phyloP scores from a whole-genome alignment of 1,140 invertebrate species.

The Sycobia sp. region DNA sequence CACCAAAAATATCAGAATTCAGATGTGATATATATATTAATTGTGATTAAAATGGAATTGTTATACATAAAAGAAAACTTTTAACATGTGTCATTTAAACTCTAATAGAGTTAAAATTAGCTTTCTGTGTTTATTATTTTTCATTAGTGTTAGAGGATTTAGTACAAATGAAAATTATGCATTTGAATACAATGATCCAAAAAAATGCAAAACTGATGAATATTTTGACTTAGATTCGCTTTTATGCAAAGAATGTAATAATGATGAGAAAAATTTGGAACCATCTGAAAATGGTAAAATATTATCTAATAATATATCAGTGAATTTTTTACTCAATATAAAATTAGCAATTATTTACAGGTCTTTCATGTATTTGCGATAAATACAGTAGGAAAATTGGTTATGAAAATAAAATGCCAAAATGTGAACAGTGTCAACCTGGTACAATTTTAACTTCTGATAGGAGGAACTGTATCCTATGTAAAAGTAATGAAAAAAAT shows the following conservation, averaged over 20 bases:
- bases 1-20: no score
- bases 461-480: constrained; percentile 52
- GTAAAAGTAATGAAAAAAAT: constrained; percentile 41
- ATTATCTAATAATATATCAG: constrained; percentile 15
- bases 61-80: neutral
- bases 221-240: constrained; percentile 49
- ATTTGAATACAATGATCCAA: constrained; percentile 43
- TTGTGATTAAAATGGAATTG: no score
- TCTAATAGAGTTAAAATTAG: neutral
- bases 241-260: constrained; percentile 47
- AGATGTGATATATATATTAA: neutral
- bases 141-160: neutral
- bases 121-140: constrained; percentile 9
- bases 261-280: constrained; percentile 45
- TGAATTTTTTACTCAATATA: constrained; percentile 23
- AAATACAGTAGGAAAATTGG: constrained; percentile 46
- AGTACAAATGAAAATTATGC: constrained; percentile 33
- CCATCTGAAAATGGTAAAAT: constrained; percentile 46
- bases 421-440: constrained; percentile 47
- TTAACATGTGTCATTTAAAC: constrained; percentile 22
- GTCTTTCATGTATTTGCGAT: constrained; percentile 47
- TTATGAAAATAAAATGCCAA: constrained; percentile 41
- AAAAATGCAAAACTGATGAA: constrained; percentile 45
- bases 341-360: constrained; percentile 36
- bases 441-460: constrained; percentile 49